Evolutionary conservation across 2,888 invertebrate genomes (phyloP).

Genomic region (Anoncus sp.): DNA sequence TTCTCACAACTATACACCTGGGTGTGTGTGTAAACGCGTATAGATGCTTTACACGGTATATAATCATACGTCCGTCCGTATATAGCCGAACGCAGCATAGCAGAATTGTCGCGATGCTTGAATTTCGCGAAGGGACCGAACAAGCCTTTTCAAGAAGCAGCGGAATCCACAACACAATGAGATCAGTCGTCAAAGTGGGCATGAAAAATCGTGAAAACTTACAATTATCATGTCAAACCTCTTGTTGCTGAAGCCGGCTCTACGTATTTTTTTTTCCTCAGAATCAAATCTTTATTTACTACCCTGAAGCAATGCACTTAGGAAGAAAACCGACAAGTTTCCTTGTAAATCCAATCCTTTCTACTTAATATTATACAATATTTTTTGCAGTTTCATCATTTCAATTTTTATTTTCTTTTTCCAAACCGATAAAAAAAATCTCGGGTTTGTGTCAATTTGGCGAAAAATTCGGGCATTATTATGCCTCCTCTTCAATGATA

Average conservation of each 20-base stretch:
- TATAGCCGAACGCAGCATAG: conserved; percentile 2
- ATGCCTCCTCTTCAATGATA: too few species aligned
- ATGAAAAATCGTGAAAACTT: conserved; percentile 29
- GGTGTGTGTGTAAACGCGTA: background rate
- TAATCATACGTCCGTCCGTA: background rate
- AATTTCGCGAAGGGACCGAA: conserved; percentile 15
- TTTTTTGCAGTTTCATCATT: too few species aligned
- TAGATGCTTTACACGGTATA: conserved; percentile 3
- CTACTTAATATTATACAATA: too few species aligned
- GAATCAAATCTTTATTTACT: conserved; percentile 31
- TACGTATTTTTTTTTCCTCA: background rate
- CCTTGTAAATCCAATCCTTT: conserved; percentile 20
- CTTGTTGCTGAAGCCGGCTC: background rate
- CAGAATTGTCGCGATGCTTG: conserved; percentile 24
- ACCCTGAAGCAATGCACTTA: conserved; percentile 10
- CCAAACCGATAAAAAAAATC: too few species aligned
- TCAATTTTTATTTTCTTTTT: too few species aligned
- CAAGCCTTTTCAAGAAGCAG: conserved; percentile 6
- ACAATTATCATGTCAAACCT: conserved; percentile 21
- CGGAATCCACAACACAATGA: conserved; percentile 27
- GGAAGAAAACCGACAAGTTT: conserved; percentile 22
- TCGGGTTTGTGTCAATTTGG: too few species aligned
- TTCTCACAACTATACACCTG: conserved; percentile 26
- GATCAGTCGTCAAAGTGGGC: conserved; percentile 44
- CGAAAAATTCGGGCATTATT: too few species aligned